Evolutionary conservation across 2,888 invertebrate genomes (phyloP).

Genomic region (Trypoxylon attenuatum): DNA sequence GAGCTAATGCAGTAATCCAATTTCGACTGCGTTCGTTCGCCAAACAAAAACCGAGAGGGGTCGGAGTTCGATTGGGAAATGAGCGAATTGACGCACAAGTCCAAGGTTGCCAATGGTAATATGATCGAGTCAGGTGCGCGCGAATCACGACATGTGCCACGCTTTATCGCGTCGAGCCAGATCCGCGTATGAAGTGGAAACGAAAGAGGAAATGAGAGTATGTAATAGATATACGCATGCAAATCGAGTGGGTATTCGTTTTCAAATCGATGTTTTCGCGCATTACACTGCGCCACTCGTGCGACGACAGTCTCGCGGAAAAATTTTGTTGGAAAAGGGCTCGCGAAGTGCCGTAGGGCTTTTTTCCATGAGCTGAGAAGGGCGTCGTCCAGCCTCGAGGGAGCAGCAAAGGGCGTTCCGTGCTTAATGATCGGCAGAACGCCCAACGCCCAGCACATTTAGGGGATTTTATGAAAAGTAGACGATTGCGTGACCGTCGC

Average conservation of each 20-base stretch:
- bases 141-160: too few species aligned
- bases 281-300: constrained; percentile 20
- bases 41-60: too few species aligned
- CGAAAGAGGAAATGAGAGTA: neutral
- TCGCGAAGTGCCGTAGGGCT: neutral
- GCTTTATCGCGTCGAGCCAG: constrained; percentile 23
- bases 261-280: constrained; percentile 50
- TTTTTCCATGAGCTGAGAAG: neutral
- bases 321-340: constrained; percentile 6
- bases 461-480: constrained; percentile 34
- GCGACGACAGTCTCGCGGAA: constrained; percentile 3
- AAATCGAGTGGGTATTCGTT: constrained; percentile 47
- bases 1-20: too few species aligned
- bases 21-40: too few species aligned
- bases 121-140: constrained; percentile 16
- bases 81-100: too few species aligned
- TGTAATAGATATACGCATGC: constrained; percentile 25
- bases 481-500: constrained; percentile 32
- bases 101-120: constrained; percentile 15
- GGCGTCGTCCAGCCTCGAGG: constrained; percentile 12
- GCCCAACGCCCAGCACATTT: constrained; percentile 18
- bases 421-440: constrained; percentile 22
- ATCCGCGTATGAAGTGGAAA: constrained; percentile 17
- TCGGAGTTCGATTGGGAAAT: too few species aligned
- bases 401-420: constrained; percentile 21